Conservation (phyloP, 2,113 vertebrate species). For the Myotis brandtii region DNA sequence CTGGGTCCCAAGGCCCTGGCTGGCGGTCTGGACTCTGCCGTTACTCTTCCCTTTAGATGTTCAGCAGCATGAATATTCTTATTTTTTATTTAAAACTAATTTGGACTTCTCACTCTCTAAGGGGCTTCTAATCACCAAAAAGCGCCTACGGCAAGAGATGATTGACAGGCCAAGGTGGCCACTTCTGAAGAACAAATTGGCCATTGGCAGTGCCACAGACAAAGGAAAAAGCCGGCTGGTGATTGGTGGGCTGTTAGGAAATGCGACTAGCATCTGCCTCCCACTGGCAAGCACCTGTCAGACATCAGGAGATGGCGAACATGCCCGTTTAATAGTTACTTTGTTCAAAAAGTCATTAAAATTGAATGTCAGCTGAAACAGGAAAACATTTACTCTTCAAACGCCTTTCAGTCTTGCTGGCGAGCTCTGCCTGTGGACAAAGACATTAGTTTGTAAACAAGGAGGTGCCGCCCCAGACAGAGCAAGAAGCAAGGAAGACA, state of each 20-base stretch:
- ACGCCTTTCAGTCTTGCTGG: conserved; percentile 83
- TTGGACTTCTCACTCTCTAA: conserved; percentile 96
- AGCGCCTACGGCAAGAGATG: conserved; percentile 94
- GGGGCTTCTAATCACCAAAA: conserved; percentile 99
- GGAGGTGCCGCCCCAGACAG: conserved; percentile 7
- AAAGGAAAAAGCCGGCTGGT: conserved; percentile 88
- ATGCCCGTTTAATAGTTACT: conserved; percentile 82
- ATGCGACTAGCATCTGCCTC: conserved; percentile 88
- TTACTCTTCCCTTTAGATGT: conserved; percentile 96
- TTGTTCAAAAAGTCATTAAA: conserved; percentile 91
- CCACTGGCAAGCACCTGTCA: conserved; percentile 91
- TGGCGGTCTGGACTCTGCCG: conserved; percentile 88
- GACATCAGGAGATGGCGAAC: conserved; percentile 85
- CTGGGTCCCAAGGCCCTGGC: conserved; percentile 82
- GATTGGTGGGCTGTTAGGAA: conserved; percentile 89
- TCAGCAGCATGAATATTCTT: conserved; percentile 98
- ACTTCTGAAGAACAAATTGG: conserved; percentile 90
- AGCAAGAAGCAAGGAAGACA: neutral
- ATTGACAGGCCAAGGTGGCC: conserved; percentile 96
- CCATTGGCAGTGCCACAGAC: conserved; percentile 87
- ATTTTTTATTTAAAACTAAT: conserved; percentile 99
- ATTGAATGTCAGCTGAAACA: conserved; percentile 90
- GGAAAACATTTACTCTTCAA: conserved; percentile 86
- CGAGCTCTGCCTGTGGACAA: conserved; percentile 74
- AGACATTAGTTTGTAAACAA: neutral